These are phyloP conservation scores for Bambusicola thoracicus DNA, from an alignment of 2,113 vertebrate genomes.

Conservation along the genomic window DNA sequence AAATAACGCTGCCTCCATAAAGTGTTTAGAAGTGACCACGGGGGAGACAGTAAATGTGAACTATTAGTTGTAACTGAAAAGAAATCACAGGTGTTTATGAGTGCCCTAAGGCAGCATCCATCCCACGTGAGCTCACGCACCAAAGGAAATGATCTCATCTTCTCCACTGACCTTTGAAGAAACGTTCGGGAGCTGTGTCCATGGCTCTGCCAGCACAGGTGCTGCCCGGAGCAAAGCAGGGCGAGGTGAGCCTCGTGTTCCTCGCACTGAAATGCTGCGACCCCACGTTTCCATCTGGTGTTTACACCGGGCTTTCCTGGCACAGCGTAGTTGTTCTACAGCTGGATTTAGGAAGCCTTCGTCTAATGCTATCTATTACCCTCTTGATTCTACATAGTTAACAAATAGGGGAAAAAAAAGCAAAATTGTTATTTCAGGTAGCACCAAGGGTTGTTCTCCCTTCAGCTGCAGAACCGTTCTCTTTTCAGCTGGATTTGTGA, in stretches of 20 bases:
- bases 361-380: background rate
- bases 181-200: rapidly evolving
- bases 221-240: background rate
- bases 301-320: background rate
- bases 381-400: background rate
- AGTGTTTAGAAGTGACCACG: background rate
- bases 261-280: background rate
- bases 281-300: background rate
- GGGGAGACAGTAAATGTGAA: background rate
- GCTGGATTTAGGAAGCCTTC: background rate
- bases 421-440: background rate
- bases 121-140: background rate
- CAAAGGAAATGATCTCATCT: background rate
- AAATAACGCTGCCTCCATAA: background rate
- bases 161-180: background rate
- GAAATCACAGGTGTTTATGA: background rate
- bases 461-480: too few relatives aligned
- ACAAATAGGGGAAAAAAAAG: background rate
- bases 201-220: background rate
- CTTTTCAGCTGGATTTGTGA: background rate
- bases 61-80: background rate
- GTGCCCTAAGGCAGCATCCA: background rate
- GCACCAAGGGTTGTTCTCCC: background rate
- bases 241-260: background rate
- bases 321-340: background rate